Evolutionary conservation across 2,797 vertebrate genomes (phyloP).

Genomic region (Eptatretus atami): DNA sequence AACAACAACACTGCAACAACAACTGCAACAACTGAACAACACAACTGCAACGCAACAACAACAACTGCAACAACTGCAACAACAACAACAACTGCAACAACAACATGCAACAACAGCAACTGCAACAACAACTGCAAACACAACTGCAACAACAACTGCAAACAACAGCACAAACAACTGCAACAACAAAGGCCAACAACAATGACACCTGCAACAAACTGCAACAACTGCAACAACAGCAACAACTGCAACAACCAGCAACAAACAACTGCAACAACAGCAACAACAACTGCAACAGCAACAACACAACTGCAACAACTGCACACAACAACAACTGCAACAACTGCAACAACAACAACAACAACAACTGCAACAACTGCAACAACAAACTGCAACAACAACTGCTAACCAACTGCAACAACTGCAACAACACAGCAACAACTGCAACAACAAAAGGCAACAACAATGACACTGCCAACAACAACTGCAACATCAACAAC

Average conservation of each 20-base stretch:
- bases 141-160: too few relatives aligned
- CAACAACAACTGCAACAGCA: not conserved
- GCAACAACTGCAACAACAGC: not conserved
- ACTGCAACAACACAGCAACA: not conserved
- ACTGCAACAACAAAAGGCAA: not conserved
- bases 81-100: too few relatives aligned
- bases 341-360: not conserved
- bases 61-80: too few relatives aligned
- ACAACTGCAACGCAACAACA: too few relatives aligned
- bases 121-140: not conserved
- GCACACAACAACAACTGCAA: not conserved
- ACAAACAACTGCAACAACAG: too few relatives aligned
- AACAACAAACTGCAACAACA: not conserved
- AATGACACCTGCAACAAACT: not conserved
- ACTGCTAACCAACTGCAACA: not conserved
- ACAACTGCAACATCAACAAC: too few relatives aligned
- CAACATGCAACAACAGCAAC: too few relatives aligned
- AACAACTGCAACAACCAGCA: not conserved
- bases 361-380: not conserved
- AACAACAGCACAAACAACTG: too few relatives aligned
- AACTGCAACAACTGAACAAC: too few relatives aligned
- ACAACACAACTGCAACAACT: not conserved
- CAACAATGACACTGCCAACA: too few relatives aligned
- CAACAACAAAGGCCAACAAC: not conserved
- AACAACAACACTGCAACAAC: too few relatives aligned